Base-by-base conservation (phyloP, 2,113 vertebrate species). In the Pomatostomus ruficeps region DNA sequence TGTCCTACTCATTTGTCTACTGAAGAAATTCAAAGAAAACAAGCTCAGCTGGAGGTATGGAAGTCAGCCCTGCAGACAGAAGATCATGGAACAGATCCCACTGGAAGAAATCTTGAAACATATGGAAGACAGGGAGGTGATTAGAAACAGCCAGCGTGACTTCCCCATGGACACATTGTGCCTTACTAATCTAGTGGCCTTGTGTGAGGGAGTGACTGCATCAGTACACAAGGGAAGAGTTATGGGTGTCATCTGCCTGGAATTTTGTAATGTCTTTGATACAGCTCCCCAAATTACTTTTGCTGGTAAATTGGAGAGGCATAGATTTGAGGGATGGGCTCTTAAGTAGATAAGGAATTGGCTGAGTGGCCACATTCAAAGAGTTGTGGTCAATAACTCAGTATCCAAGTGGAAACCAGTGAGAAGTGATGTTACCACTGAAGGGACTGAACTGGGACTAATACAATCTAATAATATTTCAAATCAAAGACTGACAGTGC, bases 371-470 rank as follows among this genome's bases (percentile, higher is more conserved):
- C 5, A 0, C 10, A 29, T 65, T 45, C 11, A 65, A 68, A n/a
- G 43, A 9, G 10, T 70, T 52, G 13, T 0, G 0, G n/a, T 57
- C 42, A 57, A 13, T 8, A 6, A 29, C 12, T 62, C 48, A 57
- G 1, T 31, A 14, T 29, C 15, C 23, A 26, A 43, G 6, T 24
- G 11, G 18, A 66, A 59, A 45, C 6, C 5, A 6, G 6, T n/a
- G n/a, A 42, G 10, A 8, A 68, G 38, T 10, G 16, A 31, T n/a
- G 19, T 31, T 52, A n/a, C 6, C 12, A 15, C 14, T 65, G 28
- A 54, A 28, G 7, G 6, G 11, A 31, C 28, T 33, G 18, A 25
- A 40, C 4, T 54, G 9, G 7, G 33, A 54, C 24, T 4, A 4
- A 33, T 28, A 19, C 1, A 48, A 31, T 11, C 11, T 43, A 28